A percentile compares a stretch with the other conserved stretches of the same genome.
phyloP scores from a whole-genome alignment of 2,888 invertebrate genomes.

The Amphipyra berbera region DNA sequence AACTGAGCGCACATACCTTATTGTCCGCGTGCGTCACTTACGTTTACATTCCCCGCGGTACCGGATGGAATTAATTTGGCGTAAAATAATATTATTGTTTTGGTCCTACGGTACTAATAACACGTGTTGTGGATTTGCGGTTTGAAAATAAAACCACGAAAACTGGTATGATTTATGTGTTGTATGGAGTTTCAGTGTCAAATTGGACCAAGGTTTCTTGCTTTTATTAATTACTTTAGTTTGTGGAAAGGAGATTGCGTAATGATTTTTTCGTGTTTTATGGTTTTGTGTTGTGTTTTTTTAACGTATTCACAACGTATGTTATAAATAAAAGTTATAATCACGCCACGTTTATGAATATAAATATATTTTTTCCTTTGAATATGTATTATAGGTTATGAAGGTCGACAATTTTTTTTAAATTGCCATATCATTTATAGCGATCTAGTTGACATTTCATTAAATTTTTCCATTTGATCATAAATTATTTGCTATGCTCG shows the following conservation, averaged over 20 bases:
- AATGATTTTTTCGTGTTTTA: neutral
- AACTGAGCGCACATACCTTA: neutral
- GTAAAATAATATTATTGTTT: conserved; percentile 50
- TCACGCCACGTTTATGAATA: too few species aligned
- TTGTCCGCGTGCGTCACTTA: conserved; percentile 25
- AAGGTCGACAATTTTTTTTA: too few species aligned
- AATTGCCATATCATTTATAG: too few species aligned
- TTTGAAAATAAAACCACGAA: conserved; percentile 30
- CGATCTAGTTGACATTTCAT: too few species aligned
- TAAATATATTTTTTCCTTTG: too few species aligned
- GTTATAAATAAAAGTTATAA: too few species aligned
- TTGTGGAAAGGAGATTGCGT: too few species aligned
- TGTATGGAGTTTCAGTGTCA: neutral
- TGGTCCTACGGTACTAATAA: conserved; percentile 14
- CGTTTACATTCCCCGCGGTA: conserved; percentile 2
- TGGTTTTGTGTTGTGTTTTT: too few species aligned
- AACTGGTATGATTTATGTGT: conserved; percentile 24
- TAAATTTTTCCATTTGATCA: too few species aligned
- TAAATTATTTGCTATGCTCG: too few species aligned
- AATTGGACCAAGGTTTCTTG: neutral
- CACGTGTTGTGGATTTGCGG: conserved; percentile 16
- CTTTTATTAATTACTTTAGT: conserved; percentile 9
- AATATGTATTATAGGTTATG: too few species aligned
- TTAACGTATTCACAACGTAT: too few species aligned
- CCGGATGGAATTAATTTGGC: conserved; percentile 20